Percentiles rank a stretch among this genome's conserved stretches.
These are phyloP conservation scores for Silurus asotus DNA, from an alignment of 2,113 vertebrate species.

Conservation along the genomic window DNA sequence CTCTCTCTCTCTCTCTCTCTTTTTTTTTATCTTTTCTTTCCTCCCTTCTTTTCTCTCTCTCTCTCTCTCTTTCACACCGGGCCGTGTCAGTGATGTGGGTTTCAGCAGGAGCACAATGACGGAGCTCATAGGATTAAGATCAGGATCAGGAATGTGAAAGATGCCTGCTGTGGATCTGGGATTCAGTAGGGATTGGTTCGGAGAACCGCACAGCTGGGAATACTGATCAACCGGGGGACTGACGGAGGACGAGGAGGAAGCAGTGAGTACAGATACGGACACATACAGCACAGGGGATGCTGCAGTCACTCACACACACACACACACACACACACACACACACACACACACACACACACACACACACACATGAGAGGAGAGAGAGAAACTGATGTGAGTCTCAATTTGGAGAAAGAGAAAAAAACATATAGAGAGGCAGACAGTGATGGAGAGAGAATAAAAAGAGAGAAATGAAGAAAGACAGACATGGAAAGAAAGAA, in stretches of 20 bases:
- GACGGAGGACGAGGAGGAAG: slow-evolving; percentile 29
- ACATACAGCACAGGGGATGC: background rate
- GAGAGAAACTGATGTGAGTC: background rate
- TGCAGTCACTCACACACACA: slow-evolving; percentile 32
- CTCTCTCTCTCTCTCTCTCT: background rate
- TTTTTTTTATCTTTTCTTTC: background rate
- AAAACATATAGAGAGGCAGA: background rate
- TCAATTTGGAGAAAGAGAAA: background rate
- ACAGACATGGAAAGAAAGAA: background rate
- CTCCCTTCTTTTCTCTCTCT: background rate
- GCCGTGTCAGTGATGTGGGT: background rate
- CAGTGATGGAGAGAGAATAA: background rate
- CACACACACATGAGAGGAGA: background rate
- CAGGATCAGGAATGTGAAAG: slow-evolving; percentile 23
- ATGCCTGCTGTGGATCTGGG: slow-evolving; percentile 14
- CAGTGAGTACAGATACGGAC: slow-evolving; percentile 29
- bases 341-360: slow-evolving; percentile 32
- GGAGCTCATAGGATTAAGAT: slow-evolving; percentile 13
- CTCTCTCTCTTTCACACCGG: background rate
- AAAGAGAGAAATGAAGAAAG: too few relatives aligned
- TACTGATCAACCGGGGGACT: slow-evolving; percentile 22
- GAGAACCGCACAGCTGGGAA: slow-evolving; percentile 27
- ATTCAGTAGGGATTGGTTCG: slow-evolving; percentile 1
- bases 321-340: slow-evolving; percentile 33
- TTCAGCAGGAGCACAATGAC: slow-evolving; percentile 17